Evolutionary conservation across 2,797 vertebrate species (phyloP), one percentile per base, ranked within the genome.

Genomic region (Tangara arthus): DNA sequence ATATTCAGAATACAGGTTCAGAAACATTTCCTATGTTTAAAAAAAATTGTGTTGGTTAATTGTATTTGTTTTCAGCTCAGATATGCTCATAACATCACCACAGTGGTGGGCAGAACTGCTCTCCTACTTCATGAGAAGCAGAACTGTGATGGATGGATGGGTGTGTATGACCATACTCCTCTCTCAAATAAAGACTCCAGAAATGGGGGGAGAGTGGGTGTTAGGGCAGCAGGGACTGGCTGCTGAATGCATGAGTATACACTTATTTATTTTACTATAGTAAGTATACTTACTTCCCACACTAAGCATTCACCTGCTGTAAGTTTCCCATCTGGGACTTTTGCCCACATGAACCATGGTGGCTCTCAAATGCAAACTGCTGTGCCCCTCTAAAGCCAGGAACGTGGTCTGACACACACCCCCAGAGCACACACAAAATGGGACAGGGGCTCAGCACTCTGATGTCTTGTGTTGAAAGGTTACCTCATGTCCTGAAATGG

Each of bases 401-500:
- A 61, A 27, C 0, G 0, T 0, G 12, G 46, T 27, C 79, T 9
- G 22, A 68, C 28, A 61, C 44, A 23, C 18, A 9, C 0, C 1
- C 20, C 15, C 3, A 30, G 35, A 46, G 55, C 1, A 9, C 55
- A n/a, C 1, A 0, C 12, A 27, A 34, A 44, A 70, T 0, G 32
- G 35, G 18, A 26, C 4, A 16, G 34, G 60, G 32, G 14, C 56
- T 77, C 72, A 53, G 47, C 32, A 69, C 3, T 1, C 27, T 1
- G 0, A 5, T 18, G 12, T 30, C 32, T 68, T 2, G 0, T 39
- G 22, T 35, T 44, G 42, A 72, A 61, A 69, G 35, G 30, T 56
- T 42, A 39, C 19, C 47, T 70, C 35, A 11, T 2, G 5, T 32
- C 60, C 56, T 28, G 12, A 82, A 72, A 57, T 0, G 4, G 15